These are phyloP conservation scores for Odocoileus hemionus DNA, from an alignment of 2,113 vertebrate species.

Conservation along the genomic window DNA sequence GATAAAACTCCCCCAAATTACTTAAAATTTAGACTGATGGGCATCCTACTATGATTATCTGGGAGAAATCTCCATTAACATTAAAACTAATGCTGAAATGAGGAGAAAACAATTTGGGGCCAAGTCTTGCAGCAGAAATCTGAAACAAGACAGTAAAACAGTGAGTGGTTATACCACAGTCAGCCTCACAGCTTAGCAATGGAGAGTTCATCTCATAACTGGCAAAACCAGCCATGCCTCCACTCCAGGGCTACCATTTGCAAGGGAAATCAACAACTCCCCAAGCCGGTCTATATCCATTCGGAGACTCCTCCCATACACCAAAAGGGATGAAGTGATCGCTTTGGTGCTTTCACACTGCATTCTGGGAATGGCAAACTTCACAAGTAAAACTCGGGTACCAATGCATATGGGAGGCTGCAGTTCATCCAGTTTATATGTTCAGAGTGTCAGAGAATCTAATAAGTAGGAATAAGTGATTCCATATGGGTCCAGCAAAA, in stretches of 20 bases:
- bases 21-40: constrained; percentile 5
- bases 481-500: neutral
- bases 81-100: neutral
- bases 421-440: neutral
- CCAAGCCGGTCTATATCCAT: neutral
- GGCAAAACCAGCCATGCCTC: neutral
- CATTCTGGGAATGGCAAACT: neutral
- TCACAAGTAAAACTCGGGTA: constrained; percentile 6
- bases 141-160: neutral
- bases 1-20: constrained; percentile 1
- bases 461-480: neutral
- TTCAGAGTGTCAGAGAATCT: neutral
- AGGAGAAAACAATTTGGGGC: neutral
- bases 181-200: neutral
- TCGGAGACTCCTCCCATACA: neutral
- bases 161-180: neutral
- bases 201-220: neutral
- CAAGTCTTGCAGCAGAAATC: neutral
- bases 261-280: neutral
- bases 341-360: neutral
- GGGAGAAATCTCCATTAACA: constrained; percentile 11
- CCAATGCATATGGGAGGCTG: neutral
- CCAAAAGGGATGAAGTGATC: neutral
- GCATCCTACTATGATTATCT: neutral
- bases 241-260: neutral